phyloP scores from a whole-genome alignment of 2,888 invertebrate genomes.

The Tipula helvola region DNA sequence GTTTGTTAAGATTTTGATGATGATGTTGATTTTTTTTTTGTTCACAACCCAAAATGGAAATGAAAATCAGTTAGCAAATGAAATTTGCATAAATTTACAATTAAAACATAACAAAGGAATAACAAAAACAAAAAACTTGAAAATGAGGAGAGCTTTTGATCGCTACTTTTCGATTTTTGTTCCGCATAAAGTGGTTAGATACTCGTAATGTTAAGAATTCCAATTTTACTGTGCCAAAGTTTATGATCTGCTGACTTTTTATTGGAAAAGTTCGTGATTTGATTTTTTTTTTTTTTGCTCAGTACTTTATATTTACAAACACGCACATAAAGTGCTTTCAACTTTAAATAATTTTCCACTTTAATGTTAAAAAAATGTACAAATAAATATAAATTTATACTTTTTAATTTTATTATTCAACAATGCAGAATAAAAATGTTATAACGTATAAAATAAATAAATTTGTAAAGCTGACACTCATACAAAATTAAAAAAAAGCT shows the following conservation, averaged over 20 bases:
- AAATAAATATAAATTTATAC: background rate
- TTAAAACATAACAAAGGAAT: background rate
- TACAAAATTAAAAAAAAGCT: background rate
- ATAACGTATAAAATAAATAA: background rate
- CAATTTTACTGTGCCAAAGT: background rate
- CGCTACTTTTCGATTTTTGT: background rate
- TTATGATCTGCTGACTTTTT: background rate
- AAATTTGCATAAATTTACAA: background rate
- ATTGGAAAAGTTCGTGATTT: background rate
- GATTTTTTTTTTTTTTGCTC: background rate
- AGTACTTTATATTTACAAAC: no score
- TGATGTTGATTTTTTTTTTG: background rate
- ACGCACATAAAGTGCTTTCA: background rate
- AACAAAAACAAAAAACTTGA: background rate
- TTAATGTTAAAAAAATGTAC: background rate
- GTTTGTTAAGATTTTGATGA: background rate
- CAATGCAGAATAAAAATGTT: background rate
- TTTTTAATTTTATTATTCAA: background rate
- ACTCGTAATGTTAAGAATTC: background rate
- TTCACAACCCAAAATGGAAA: background rate
- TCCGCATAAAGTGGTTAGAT: background rate
- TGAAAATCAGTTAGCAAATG: background rate
- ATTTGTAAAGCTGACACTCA: background rate
- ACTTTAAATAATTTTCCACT: background rate
- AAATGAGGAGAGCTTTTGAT: background rate